These are phyloP conservation scores for Arctia plantaginis DNA, from an alignment of 2,888 invertebrate genomes.

Conservation along the genomic window DNA sequence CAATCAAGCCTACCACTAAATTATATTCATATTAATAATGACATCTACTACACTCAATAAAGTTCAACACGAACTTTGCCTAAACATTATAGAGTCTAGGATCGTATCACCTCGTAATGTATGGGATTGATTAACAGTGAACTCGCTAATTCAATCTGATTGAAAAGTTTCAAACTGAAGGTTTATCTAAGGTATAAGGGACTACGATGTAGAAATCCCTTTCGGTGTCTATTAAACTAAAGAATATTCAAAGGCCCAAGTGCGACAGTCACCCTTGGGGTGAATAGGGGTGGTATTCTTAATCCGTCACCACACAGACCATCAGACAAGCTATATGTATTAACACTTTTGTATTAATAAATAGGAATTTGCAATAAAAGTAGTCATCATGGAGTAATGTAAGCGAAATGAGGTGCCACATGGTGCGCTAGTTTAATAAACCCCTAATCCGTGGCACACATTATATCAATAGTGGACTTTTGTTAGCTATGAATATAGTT, in stretches of 20 bases:
- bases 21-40: background rate
- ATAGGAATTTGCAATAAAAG: background rate
- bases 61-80: background rate
- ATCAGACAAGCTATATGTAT: background rate
- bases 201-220: background rate
- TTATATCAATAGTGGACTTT: background rate
- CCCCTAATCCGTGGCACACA: background rate
- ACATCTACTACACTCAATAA: background rate
- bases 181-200: slow-evolving; percentile 5
- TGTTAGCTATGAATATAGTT: background rate
- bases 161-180: slow-evolving; percentile 3
- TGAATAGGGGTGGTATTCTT: too few species aligned
- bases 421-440: background rate
- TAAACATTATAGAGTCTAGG: background rate
- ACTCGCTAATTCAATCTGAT: slow-evolving; percentile 12
- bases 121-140: slow-evolving; percentile 4
- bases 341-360: too few species aligned
- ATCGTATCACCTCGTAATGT: background rate
- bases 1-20: background rate
- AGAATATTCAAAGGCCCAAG: too few species aligned
- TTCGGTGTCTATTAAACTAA: slow-evolving; percentile 6
- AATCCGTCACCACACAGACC: too few species aligned
- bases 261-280: too few species aligned
- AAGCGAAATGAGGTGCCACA: background rate
- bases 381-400: background rate